phyloP scores from a whole-genome alignment of 1,140 invertebrate genomes.

The Drosophila bocqueti region DNA sequence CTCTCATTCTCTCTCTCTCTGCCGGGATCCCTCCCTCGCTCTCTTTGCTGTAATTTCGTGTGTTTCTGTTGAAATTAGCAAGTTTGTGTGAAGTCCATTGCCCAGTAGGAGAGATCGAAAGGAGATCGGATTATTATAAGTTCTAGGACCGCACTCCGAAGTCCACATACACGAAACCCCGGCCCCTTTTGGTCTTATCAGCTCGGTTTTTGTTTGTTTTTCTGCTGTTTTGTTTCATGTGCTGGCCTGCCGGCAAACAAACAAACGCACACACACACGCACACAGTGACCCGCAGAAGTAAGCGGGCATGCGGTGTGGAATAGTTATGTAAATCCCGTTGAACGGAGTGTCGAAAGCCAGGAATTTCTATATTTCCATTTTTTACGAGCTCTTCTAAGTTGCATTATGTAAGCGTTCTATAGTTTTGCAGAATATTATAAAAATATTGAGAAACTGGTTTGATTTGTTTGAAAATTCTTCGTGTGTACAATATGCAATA shows the following conservation, averaged over 20 bases:
- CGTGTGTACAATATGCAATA: too few relatives aligned
- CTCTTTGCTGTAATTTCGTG: slow-evolving; percentile 48
- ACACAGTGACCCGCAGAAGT: slow-evolving; percentile 25
- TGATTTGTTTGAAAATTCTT: not conserved
- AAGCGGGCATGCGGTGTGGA: slow-evolving; percentile 25
- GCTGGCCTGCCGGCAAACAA: slow-evolving; percentile 20
- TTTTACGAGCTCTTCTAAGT: not conserved
- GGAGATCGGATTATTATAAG: slow-evolving; percentile 17
- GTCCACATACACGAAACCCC: slow-evolving; percentile 15
- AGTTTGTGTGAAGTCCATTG: slow-evolving; percentile 26
- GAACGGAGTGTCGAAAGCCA: not conserved
- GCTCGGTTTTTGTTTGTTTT: slow-evolving; percentile 52
- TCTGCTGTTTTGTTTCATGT: slow-evolving; percentile 56
- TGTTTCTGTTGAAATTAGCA: slow-evolving; percentile 56
- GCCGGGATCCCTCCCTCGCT: slow-evolving; percentile 2
- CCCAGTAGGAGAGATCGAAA: slow-evolving; percentile 19
- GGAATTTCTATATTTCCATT: not conserved
- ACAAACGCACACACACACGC: not conserved
- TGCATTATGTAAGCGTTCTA: not conserved
- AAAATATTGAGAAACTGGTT: not conserved
- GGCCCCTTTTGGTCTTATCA: slow-evolving; percentile 57
- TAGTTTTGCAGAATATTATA: not conserved
- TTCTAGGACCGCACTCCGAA: slow-evolving; percentile 14
- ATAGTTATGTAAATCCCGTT: slow-evolving; percentile 60
- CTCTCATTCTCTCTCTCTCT: slow-evolving; percentile 7